Percentiles rank a stretch among this genome's conserved stretches.
phyloP scores from a whole-genome alignment of 2,113 vertebrate species.

The Gasterosteus nipponicus region DNA sequence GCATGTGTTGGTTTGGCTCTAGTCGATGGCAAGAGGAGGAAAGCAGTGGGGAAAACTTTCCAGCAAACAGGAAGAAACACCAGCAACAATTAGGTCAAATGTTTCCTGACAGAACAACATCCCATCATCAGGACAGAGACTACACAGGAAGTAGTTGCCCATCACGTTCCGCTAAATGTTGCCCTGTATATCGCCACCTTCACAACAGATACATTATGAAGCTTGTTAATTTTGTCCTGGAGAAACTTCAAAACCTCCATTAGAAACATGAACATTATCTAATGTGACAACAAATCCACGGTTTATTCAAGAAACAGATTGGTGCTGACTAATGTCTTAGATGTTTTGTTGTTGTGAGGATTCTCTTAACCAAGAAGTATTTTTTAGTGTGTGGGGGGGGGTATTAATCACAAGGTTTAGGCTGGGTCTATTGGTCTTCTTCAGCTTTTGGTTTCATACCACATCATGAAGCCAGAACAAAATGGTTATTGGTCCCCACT shows the following conservation, averaged over 20 bases:
- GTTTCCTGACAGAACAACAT: slow-evolving; percentile 5
- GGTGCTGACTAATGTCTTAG: background rate
- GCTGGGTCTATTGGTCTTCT: background rate
- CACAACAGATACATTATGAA: background rate
- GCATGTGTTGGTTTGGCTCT: slow-evolving; percentile 48
- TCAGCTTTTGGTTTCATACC: background rate
- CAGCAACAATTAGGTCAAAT: slow-evolving; percentile 22
- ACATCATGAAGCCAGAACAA: background rate
- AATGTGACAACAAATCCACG: background rate
- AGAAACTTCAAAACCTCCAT: background rate
- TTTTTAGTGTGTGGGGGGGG: too few species aligned
- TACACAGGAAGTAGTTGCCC: background rate
- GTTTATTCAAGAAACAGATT: background rate
- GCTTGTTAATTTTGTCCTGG: background rate
- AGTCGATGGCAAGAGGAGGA: background rate
- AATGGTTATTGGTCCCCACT: background rate
- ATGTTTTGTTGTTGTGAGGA: background rate
- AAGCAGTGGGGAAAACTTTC: slow-evolving; percentile 23
- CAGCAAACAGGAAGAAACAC: slow-evolving; percentile 41
- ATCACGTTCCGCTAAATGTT: background rate
- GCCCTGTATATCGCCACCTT: background rate
- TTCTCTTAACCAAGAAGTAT: background rate
- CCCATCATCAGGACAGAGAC: background rate
- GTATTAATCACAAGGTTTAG: background rate
- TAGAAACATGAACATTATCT: background rate